Evolutionary conservation across 2,797 vertebrate genomes (phyloP).

Genomic region (Scarus forsteni): DNA sequence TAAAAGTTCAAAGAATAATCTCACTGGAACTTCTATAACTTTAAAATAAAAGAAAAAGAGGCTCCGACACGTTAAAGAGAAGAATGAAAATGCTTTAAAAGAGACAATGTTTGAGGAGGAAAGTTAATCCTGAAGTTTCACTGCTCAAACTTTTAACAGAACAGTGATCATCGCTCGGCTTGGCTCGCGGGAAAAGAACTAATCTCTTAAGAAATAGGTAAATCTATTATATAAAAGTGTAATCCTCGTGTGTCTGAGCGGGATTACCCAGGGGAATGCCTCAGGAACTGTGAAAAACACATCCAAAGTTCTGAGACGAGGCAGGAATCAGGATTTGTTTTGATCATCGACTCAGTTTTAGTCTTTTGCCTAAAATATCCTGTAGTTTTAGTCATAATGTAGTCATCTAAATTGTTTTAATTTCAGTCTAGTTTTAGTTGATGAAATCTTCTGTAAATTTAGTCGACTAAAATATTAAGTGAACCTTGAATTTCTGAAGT

Average conservation of each 20-base stretch:
- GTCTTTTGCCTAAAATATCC: too few relatives aligned
- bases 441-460: too few relatives aligned
- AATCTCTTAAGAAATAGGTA: conserved; percentile 65
- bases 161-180: conserved; percentile 36
- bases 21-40: conserved; percentile 5
- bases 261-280: conserved; percentile 68
- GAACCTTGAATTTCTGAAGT: too few relatives aligned
- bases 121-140: conserved; percentile 23
- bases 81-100: not conserved
- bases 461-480: too few relatives aligned
- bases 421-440: too few relatives aligned
- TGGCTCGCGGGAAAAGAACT: conserved; percentile 52
- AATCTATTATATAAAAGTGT: conserved; percentile 75
- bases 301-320: not conserved
- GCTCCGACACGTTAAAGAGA: conserved; percentile 17
- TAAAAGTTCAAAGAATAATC: conserved; percentile 21
- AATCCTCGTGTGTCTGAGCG: conserved; percentile 60
- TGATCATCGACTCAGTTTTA: too few relatives aligned
- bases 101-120: too few relatives aligned
- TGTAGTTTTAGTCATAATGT: too few relatives aligned
- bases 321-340: too few relatives aligned
- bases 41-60: not conserved
- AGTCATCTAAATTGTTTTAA: too few relatives aligned
- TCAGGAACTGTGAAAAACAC: conserved; percentile 61
- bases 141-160: conserved; percentile 27